Evolutionary conservation across 2,797 vertebrate genomes (phyloP).

Genomic region (Buceros bicornis): DNA sequence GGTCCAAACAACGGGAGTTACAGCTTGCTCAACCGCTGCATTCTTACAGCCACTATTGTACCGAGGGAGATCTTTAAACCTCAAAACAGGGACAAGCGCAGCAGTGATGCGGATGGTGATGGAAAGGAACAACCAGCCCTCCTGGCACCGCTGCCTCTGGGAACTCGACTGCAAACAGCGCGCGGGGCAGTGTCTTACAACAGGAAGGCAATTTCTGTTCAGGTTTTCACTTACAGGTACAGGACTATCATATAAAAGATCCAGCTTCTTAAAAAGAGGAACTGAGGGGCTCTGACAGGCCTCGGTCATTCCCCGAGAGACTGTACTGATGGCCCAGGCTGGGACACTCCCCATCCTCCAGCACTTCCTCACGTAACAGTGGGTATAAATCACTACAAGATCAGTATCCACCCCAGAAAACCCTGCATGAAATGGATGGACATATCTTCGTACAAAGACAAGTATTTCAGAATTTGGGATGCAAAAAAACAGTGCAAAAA

Average conservation of each 20-base stretch:
- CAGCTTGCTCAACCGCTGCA: not conserved
- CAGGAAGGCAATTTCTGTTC: not conserved
- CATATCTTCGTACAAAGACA: not conserved
- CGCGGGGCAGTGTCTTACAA: not conserved
- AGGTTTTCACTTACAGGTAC: not conserved
- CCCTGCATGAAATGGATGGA: conserved; percentile 60
- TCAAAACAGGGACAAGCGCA: not conserved
- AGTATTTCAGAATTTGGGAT: not conserved
- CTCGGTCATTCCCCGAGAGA: not conserved
- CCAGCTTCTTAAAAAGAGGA: not conserved
- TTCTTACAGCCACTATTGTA: not conserved
- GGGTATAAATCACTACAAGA: not conserved
- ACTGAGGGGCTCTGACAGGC: not conserved
- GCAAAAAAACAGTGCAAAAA: conserved; percentile 68
- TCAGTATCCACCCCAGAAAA: not conserved
- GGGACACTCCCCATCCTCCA: not conserved
- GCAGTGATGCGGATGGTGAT: not conserved
- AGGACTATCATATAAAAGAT: not conserved
- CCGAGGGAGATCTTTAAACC: not conserved
- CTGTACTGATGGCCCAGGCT: not conserved
- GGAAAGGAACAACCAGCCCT: not conserved
- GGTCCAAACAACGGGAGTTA: not conserved
- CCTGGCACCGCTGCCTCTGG: fast-evolving
- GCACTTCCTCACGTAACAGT: not conserved
- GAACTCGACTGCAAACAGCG: not conserved